Evolutionary conservation across 1,140 invertebrate genomes (phyloP).

Genomic region (Caenorhabditis brenneri): DNA sequence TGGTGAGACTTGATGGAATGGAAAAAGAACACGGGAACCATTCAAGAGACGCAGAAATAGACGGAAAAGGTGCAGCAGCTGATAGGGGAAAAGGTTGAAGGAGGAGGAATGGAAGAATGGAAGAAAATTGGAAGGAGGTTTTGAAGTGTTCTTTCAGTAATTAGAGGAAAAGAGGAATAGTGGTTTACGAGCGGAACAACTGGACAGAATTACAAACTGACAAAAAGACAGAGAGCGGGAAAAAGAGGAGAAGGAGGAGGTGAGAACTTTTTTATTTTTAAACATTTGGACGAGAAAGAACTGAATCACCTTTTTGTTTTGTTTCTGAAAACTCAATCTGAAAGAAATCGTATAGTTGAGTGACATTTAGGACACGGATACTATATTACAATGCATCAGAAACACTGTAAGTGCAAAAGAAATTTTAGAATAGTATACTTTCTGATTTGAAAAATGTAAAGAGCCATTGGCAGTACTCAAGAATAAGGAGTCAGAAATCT

Average conservation of each 20-base stretch:
- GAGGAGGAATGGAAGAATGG: not conserved
- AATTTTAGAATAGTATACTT: no score
- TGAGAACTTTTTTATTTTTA: not conserved
- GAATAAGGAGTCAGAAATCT: no score
- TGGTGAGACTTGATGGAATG: constrained; percentile 24
- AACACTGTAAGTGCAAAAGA: no score
- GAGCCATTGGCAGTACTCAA: no score
- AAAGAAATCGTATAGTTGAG: constrained; percentile 1
- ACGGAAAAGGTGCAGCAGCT: constrained; percentile 40
- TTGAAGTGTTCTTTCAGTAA: constrained; percentile 43
- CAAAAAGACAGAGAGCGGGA: not conserved
- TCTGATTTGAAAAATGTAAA: no score
- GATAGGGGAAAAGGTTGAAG: not conserved
- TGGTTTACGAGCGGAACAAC: constrained; percentile 41
- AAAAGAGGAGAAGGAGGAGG: not conserved
- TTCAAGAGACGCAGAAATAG: constrained; percentile 13
- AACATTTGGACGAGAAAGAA: not conserved
- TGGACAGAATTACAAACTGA: constrained; percentile 30
- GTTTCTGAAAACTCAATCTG: not conserved
- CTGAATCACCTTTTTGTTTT: not conserved
- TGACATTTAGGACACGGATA: no score
- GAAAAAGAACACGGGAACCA: not conserved
- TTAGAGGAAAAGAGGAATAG: constrained; percentile 26
- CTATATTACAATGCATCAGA: not conserved
- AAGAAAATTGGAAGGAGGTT: not conserved